Percentiles rank a stretch among this genome's conserved stretches.
These are phyloP conservation scores for Cactoblastis cactorum DNA, from an alignment of 2,888 invertebrate genomes.

Conservation along the genomic window DNA sequence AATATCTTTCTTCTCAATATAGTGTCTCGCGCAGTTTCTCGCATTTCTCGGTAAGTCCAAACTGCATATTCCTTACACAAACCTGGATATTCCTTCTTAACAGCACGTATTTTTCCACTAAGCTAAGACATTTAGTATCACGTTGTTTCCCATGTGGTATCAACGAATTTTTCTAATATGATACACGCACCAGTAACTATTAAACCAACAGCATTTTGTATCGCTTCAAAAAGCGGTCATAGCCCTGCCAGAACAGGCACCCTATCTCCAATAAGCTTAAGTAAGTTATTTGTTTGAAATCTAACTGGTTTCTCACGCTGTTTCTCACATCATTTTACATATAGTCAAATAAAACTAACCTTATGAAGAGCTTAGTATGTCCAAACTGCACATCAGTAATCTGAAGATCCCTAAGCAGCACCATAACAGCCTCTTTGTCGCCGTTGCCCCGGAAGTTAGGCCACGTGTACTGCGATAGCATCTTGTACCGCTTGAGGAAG, in stretches of 20 bases:
- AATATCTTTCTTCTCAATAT: no score
- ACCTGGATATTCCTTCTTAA: slow-evolving; percentile 87
- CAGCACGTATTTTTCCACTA: slow-evolving; percentile 89
- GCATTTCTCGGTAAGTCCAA: slow-evolving; percentile 96
- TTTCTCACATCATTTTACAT: no score
- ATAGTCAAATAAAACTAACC: no score
- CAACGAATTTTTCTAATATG: no score
- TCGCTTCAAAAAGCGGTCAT: slow-evolving; percentile 94
- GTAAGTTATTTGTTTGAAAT: slow-evolving; percentile 91
- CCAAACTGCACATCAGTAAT: slow-evolving; percentile 94
- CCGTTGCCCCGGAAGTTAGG: slow-evolving; percentile 92
- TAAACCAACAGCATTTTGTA: slow-evolving; percentile 99
- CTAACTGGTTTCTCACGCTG: no score
- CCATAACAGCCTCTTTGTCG: slow-evolving; percentile 90
- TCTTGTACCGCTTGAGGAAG: slow-evolving; percentile 97
- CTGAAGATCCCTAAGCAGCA: slow-evolving; percentile 89
- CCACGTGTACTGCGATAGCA: slow-evolving; percentile 97
- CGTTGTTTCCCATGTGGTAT: no score
- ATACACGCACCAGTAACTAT: no score
- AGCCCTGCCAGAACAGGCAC: slow-evolving; percentile 95
- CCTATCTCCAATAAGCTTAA: slow-evolving; percentile 97
- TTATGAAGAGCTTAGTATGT: slow-evolving; percentile 96
- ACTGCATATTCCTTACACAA: slow-evolving; percentile 94
- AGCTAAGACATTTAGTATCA: slow-evolving; percentile 98
- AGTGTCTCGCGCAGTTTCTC: no score